A percentile compares a stretch with the other conserved stretches of the same genome.
These are phyloP conservation scores for Plodia interpunctella DNA, from an alignment of 1,140 invertebrate genomes.

Conservation along the genomic window DNA sequence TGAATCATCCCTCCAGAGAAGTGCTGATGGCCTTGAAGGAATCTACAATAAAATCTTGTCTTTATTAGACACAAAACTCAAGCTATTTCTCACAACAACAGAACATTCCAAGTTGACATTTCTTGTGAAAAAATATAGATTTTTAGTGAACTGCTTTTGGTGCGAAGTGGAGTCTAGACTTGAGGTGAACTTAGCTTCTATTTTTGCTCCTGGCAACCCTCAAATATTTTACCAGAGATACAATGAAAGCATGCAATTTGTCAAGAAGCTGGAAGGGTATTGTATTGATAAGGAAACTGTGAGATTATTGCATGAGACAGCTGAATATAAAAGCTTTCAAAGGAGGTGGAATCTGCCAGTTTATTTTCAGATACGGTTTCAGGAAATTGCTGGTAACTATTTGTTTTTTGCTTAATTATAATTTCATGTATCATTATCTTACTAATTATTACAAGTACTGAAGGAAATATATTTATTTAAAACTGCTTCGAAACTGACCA, in stretches of 20 bases:
- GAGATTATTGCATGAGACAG: slow-evolving; percentile 78
- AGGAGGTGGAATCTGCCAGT: slow-evolving; percentile 95
- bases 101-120: slow-evolving; percentile 78
- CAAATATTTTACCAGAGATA: slow-evolving; percentile 92
- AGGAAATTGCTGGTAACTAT: slow-evolving; percentile 87
- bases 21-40: slow-evolving; percentile 84
- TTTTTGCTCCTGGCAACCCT: slow-evolving; percentile 95
- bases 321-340: slow-evolving; percentile 85
- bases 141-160: slow-evolving; percentile 93
- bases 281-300: slow-evolving; percentile 79
- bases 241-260: slow-evolving; percentile 86
- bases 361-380: slow-evolving; percentile 96
- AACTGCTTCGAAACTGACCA: too few relatives aligned
- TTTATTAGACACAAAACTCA: slow-evolving; percentile 83
- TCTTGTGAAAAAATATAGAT: slow-evolving; percentile 87
- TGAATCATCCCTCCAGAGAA: slow-evolving; percentile 83
- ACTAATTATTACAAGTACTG: too few relatives aligned
- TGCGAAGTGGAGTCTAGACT: slow-evolving; percentile 88
- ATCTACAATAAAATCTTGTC: slow-evolving; percentile 86
- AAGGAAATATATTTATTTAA: too few relatives aligned
- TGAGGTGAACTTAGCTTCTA: slow-evolving; percentile 85
- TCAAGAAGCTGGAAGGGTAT: slow-evolving; percentile 84
- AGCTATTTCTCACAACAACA: slow-evolving; percentile 79
- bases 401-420: too few relatives aligned
- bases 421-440: too few relatives aligned